Conservation (phyloP, 1,140 invertebrate species). For the Drosophila virilis region DNA sequence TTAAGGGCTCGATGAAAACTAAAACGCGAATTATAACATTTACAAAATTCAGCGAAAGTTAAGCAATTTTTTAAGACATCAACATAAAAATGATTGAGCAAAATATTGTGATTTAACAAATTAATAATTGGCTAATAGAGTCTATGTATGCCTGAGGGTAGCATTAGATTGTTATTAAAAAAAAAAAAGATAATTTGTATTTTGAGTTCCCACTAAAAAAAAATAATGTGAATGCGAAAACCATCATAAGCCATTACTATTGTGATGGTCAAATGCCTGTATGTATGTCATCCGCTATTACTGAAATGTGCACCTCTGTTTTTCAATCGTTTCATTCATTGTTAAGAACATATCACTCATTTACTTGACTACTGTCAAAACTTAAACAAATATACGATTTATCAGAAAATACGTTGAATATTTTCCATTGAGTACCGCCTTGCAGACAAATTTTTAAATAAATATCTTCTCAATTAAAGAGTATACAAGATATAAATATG, state of each 20-base stretch:
- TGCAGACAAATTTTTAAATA: too few species aligned
- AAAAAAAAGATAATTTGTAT: neutral
- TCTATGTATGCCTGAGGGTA: neutral
- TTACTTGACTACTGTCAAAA: too few species aligned
- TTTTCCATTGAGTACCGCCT: too few species aligned
- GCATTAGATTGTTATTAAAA: neutral
- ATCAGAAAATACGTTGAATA: too few species aligned
- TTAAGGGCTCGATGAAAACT: slow-evolving; percentile 18
- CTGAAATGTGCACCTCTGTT: neutral
- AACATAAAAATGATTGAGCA: slow-evolving; percentile 52
- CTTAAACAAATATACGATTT: too few species aligned
- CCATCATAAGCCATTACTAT: neutral
- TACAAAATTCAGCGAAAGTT: slow-evolving; percentile 44
- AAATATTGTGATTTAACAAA: slow-evolving; percentile 33
- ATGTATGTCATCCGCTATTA: neutral
- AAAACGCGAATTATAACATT: slow-evolving; percentile 21
- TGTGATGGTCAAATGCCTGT: neutral
- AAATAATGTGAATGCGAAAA: neutral
- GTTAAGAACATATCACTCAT: too few species aligned
- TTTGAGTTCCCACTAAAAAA: neutral
- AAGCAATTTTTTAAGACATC: slow-evolving; percentile 57
- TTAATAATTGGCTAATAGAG: neutral
- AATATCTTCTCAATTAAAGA: too few species aligned
- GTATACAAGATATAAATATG: too few species aligned
- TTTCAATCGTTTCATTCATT: too few species aligned